Conservation (phyloP, 2,797 vertebrate species). For the Meda fulgida region DNA sequence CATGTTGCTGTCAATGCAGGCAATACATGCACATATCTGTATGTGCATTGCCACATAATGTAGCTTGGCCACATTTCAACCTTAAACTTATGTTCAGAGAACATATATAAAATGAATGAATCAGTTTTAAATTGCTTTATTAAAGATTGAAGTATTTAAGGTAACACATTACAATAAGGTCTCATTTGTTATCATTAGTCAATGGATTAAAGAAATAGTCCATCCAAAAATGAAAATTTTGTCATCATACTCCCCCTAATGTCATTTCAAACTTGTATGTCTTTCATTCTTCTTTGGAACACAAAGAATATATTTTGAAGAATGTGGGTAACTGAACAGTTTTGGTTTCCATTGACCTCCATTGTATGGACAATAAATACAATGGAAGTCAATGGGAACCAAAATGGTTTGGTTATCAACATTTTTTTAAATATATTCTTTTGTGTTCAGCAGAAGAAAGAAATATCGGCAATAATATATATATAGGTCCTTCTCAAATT, state of each 20-base stretch:
- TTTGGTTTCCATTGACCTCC: not conserved
- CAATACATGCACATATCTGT: not conserved
- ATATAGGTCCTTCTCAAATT: too few species aligned
- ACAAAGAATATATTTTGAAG: not conserved
- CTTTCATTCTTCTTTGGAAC: not conserved
- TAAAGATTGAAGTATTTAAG: not conserved
- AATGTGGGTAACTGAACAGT: not conserved
- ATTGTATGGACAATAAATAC: not conserved
- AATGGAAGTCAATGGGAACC: too few species aligned
- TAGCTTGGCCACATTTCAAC: constrained; percentile 21
- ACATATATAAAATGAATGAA: constrained; percentile 5
- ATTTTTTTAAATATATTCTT: too few species aligned
- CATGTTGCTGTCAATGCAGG: not conserved
- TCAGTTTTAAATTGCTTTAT: not conserved
- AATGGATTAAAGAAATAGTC: not conserved
- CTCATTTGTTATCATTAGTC: not conserved
- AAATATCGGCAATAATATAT: too few species aligned
- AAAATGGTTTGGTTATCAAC: not conserved
- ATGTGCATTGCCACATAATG: too few species aligned
- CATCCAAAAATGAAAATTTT: not conserved
- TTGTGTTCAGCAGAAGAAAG: too few species aligned
- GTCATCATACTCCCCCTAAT: not conserved
- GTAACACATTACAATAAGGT: not conserved
- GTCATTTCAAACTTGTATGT: not conserved
- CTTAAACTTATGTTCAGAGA: not conserved